Base-by-base conservation (phyloP, 64 coral and sea anemone genomes). In the Astreopora myriophthalma region DNA sequence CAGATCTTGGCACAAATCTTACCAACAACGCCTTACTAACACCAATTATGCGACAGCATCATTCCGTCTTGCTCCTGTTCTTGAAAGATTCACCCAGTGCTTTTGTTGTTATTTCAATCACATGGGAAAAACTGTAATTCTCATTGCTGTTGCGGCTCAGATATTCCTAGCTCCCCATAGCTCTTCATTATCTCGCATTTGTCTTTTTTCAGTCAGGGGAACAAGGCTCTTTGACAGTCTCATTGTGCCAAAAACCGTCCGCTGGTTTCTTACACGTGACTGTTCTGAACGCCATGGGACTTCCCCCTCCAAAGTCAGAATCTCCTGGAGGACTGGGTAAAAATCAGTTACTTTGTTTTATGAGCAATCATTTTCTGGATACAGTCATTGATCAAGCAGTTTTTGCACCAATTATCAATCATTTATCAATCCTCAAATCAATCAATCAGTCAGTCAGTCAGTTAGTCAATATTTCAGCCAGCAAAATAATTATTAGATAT, bases 221-320 rank as follows among this genome's bases (percentile, higher is more conserved):
- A 6, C 86, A 82, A 44, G 96, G 96, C 26, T 69, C 90, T 14
- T 60, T 98, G 33, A 81, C 83, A 22, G 75, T 98, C 14, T 95
- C 94, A 6, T 39, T 98, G 44, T 98, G 91, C 64, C 94, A 98
- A 57, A 68, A 93, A 24, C 94, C 94, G 20, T 30, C 89, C 32
- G 75, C 86, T 49, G 90, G 91, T 8, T 94, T 88, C 10, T 66
- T 98, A 48, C 71, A 88, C n/a, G 96, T 98, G 34, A 92, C 89
- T 38, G 49, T 98, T 35, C 79, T 95, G 72, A 98, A 95, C 63
- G 96, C 94, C 8, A 83, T 87, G 32, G 87, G 90, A 64, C 80
- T 98, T 28, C 64, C 73, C 23, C 80, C 88, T 11, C 62, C 38
- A 3, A 94, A 94, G 64, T 76, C 86, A n/a, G 95, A 93, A 24